phyloP scores from a whole-genome alignment of 2,888 invertebrate genomes.

The Papilio elwesi region DNA sequence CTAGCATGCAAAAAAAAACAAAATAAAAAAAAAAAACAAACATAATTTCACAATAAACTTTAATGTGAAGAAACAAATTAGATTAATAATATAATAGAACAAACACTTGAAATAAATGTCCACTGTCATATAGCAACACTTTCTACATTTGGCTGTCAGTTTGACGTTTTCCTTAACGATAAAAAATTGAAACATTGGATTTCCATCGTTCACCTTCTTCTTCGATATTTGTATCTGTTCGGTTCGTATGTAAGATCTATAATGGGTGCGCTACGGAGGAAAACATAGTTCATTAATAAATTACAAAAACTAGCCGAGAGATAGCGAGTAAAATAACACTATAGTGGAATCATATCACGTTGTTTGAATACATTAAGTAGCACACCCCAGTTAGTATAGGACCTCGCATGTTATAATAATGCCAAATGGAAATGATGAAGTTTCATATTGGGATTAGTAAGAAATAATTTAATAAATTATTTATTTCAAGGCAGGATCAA shows the following conservation, averaged over 20 bases:
- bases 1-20: slow-evolving; percentile 70
- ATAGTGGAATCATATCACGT: slow-evolving; percentile 16
- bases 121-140: slow-evolving; percentile 64
- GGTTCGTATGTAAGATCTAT: slow-evolving; percentile 72
- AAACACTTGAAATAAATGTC: slow-evolving; percentile 65
- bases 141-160: slow-evolving; percentile 63
- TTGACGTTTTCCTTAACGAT: slow-evolving; percentile 47
- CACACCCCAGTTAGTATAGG: slow-evolving; percentile 67
- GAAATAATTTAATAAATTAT: not conserved
- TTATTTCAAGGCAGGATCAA: not conserved
- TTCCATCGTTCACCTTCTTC: slow-evolving; percentile 60
- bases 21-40: slow-evolving; percentile 70
- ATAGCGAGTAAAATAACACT: slow-evolving; percentile 24
- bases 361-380: slow-evolving; percentile 51
- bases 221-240: slow-evolving; percentile 80
- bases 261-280: slow-evolving; percentile 80
- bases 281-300: slow-evolving; percentile 58
- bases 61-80: slow-evolving; percentile 72
- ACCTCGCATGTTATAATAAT: slow-evolving; percentile 32
- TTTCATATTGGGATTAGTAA: not conserved
- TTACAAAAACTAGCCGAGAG: slow-evolving; percentile 22
- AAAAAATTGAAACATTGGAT: slow-evolving; percentile 40
- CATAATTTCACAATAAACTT: slow-evolving; percentile 71
- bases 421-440: slow-evolving; percentile 19
- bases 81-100: slow-evolving; percentile 61